Conservation (phyloP, 2,888 invertebrate genomes). For the Trichopoda pennipes region DNA sequence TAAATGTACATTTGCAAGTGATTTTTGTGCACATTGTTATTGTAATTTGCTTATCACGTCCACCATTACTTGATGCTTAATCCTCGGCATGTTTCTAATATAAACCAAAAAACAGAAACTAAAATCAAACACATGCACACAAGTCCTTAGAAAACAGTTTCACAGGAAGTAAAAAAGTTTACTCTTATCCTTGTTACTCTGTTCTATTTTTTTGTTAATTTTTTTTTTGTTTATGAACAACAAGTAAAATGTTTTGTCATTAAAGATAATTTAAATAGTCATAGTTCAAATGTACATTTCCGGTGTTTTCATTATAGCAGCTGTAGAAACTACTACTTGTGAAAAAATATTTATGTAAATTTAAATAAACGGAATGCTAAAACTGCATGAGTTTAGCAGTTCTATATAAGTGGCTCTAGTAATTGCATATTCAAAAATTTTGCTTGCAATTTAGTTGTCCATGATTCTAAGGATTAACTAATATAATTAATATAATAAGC, state of each 20-base stretch:
- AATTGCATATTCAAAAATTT: too few relatives aligned
- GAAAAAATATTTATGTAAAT: background rate
- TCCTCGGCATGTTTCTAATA: slow-evolving; percentile 1
- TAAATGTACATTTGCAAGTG: slow-evolving; percentile 30
- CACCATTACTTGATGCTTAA: slow-evolving; percentile 14
- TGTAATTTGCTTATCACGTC: slow-evolving; percentile 5
- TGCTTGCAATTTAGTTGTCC: too few relatives aligned
- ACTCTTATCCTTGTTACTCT: slow-evolving; percentile 1
- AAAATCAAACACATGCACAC: background rate
- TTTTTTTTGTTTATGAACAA: slow-evolving; percentile 6
- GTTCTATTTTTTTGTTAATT: too few relatives aligned
- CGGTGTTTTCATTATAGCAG: slow-evolving; percentile 65
- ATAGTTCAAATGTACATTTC: slow-evolving; percentile 77
- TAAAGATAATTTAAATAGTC: slow-evolving; percentile 77
- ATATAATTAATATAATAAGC: too few relatives aligned
- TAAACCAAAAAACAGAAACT: background rate
- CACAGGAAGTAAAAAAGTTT: slow-evolving; percentile 10
- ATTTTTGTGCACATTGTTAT: background rate
- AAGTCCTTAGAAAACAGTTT: background rate
- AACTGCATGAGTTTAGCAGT: too few relatives aligned
- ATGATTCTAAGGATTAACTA: too few relatives aligned
- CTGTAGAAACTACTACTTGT: slow-evolving; percentile 20
- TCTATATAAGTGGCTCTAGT: too few relatives aligned
- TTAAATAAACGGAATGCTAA: slow-evolving; percentile 4
- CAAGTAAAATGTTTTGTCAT: slow-evolving; percentile 70